A percentile compares a stretch with the other conserved stretches of the same genome.
Conservation (phyloP, 2,888 invertebrate genomes). For the Poecilobothrus nobilitatus region DNA sequence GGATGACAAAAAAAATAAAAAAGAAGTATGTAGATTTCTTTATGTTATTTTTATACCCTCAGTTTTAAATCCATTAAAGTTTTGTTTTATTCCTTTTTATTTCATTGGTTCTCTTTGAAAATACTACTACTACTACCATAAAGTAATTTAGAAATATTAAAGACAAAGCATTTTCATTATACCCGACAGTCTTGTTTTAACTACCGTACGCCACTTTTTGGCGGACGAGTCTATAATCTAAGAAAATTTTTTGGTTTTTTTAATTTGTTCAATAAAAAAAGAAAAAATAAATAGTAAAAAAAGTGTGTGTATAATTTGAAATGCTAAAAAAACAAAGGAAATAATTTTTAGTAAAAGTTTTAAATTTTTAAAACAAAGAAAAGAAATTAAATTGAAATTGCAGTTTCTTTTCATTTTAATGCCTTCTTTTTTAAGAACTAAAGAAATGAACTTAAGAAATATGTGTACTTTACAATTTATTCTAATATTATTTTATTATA, state of each 20-base stretch:
- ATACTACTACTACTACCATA: background rate
- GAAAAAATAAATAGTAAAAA: constrained; percentile 14
- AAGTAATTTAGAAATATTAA: background rate
- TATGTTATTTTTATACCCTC: too few species aligned
- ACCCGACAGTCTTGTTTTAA: constrained; percentile 29
- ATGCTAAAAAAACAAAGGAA: background rate
- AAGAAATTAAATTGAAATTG: constrained; percentile 9
- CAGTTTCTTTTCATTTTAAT: background rate
- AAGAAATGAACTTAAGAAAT: constrained; percentile 31
- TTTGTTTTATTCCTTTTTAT: too few species aligned
- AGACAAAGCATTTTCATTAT: background rate
- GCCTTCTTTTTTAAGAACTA: background rate
- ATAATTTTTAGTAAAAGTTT: constrained; percentile 16
- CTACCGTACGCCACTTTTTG: constrained; percentile 35
- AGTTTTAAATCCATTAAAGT: too few species aligned
- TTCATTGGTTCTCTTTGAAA: too few species aligned
- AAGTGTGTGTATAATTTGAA: constrained; percentile 1
- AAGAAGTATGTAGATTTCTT: too few species aligned
- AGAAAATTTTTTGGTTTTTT: constrained; percentile 12
- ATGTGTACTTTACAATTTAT: constrained; percentile 42
- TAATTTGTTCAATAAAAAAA: constrained; percentile 15
- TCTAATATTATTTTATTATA: constrained; percentile 45
- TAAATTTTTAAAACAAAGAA: constrained; percentile 14
- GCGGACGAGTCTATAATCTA: constrained; percentile 30
- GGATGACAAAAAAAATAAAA: too few species aligned